Conservation (phyloP, 2,888 invertebrate species). For the Perizoma flavofasciatum region DNA sequence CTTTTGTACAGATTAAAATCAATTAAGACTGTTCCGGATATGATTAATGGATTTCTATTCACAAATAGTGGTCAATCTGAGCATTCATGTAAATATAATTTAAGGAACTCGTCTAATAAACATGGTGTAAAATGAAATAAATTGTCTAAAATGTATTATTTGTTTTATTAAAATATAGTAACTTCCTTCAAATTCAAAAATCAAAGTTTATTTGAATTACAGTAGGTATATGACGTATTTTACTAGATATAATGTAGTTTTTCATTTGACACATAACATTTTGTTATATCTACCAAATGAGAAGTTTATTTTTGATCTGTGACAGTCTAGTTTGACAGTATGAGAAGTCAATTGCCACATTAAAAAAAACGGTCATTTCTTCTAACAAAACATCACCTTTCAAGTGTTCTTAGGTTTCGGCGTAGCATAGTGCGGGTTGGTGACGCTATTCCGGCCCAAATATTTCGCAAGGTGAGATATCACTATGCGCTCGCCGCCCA, state of each 20-base stretch:
- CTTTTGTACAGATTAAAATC: constrained; percentile 61
- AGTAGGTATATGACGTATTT: too few species aligned
- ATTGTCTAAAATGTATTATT: constrained; percentile 75
- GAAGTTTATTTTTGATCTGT: too few species aligned
- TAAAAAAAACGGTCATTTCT: too few species aligned
- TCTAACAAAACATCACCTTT: constrained; percentile 2
- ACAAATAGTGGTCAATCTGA: constrained; percentile 65
- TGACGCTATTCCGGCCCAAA: constrained; percentile 52
- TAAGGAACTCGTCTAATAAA: constrained; percentile 76
- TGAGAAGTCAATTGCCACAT: too few species aligned
- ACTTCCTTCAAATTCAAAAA: neutral
- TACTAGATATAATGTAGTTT: too few species aligned
- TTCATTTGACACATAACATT: too few species aligned
- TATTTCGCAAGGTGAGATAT: constrained; percentile 55
- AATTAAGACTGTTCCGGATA: constrained; percentile 62
- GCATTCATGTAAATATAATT: constrained; percentile 78
- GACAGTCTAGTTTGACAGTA: too few species aligned
- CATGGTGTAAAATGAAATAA: constrained; percentile 82
- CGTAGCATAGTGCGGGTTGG: constrained; percentile 64
- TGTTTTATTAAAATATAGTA: constrained; percentile 35
- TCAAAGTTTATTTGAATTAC: neutral
- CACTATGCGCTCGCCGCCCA: constrained; percentile 61
- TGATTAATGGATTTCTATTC: constrained; percentile 37
- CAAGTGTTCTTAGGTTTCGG: constrained; percentile 39
- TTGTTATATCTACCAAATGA: too few species aligned